A percentile compares a stretch with the other conserved stretches of the same genome.
Conservation (phyloP, 2,888 invertebrate species). For the Cantharis rustica region DNA sequence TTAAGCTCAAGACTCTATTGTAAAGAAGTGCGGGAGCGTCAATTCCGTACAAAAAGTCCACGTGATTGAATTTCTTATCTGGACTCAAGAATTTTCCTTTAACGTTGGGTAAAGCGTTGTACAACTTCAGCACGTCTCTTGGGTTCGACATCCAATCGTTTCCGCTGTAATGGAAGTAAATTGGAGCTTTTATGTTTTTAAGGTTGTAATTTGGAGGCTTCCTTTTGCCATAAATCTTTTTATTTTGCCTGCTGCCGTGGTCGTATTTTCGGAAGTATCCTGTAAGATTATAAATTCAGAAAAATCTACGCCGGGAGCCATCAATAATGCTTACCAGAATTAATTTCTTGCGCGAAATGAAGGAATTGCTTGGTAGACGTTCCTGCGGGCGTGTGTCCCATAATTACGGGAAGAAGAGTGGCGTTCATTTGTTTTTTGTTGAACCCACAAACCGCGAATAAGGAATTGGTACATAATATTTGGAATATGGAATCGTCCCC, state of each 20-base stretch:
- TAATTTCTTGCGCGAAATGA: constrained; percentile 70
- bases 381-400: constrained; percentile 48
- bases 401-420: constrained; percentile 42
- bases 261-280: constrained; percentile 21
- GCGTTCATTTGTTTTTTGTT: constrained; percentile 46
- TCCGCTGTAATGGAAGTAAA: constrained; percentile 54
- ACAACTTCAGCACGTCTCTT: constrained; percentile 9
- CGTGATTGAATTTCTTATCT: constrained; percentile 62
- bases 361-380: constrained; percentile 66
- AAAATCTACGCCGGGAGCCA: background rate
- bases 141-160: constrained; percentile 57
- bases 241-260: constrained; percentile 12
- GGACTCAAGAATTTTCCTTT: constrained; percentile 59
- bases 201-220: constrained; percentile 52
- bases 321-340: constrained; percentile 43
- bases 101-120: constrained; percentile 1
- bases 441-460: constrained; percentile 49
- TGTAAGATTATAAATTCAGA: background rate
- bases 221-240: constrained; percentile 40
- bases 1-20: background rate
- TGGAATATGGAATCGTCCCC: constrained; percentile 44
- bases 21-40: constrained; percentile 42
- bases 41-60: constrained; percentile 69
- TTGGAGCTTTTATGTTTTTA: constrained; percentile 48
- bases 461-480: constrained; percentile 43